Evolutionary conservation across 2,797 vertebrate genomes (phyloP), one percentile per base, ranked within the genome.

Genomic region (Crax fasciolata): DNA sequence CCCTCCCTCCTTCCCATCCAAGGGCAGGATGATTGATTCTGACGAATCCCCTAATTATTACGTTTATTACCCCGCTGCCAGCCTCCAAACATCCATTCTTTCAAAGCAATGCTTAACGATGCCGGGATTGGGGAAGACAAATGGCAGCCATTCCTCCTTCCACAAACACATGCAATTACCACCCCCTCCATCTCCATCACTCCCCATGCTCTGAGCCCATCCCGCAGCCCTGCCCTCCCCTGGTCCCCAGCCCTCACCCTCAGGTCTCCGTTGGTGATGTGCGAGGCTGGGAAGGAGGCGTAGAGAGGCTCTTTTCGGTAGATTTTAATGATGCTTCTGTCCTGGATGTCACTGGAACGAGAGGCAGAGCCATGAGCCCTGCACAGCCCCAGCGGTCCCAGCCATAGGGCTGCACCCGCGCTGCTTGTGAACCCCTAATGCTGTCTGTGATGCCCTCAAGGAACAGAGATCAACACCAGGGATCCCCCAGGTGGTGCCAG

Each of bases 261-360:
- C 94, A 99, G 98, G 97, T 99, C 99, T 9, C 99, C 99, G 6
- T 99, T 99, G 94, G 99, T 98, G 98, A 99, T 98, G 95, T 99
- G 99, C 1, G 99, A 98, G 32, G 98, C 98, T 1, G 99, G 99
- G 97, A 99, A 99, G 1, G 99, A 99, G 57, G 99, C 99, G 3
- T 99, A 99, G 91, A 99, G 98, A 2, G 99, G 99, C 96, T 99
- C 99, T 97, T 99, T 99, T 82, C 99, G 98, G 94, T 99, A 99
- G 95, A 99, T 99, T 98, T 99, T 99, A 96, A 99, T 99, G 98
- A 99, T 99, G 94, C 99, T 99, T 86, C 99, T 98, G 98, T 99
- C 99, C 98, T 99, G 99, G 97, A 99, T 99, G 93, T 99, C 99
- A 3, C 99, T 98, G 95, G 4, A 55, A 84, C 82, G 24, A 27